Percentiles rank a stretch among this genome's conserved stretches.
Evolutionary conservation across 2,113 vertebrate genomes (phyloP).

Genomic region (Vicugna pacos): DNA sequence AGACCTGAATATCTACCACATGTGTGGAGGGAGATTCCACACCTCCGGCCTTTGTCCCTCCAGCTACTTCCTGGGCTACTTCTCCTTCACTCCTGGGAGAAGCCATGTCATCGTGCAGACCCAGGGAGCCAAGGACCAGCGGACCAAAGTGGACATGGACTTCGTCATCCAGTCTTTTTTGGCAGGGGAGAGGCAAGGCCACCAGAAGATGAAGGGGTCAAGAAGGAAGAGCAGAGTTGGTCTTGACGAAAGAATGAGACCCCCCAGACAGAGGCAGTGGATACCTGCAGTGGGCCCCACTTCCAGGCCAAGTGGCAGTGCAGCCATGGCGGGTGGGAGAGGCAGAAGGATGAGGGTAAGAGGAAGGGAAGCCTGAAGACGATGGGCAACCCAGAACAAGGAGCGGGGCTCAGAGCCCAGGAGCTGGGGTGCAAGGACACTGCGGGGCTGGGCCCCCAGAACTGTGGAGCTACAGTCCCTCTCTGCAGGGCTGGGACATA

Average conservation of each 20-base stretch:
- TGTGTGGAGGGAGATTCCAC: not conserved
- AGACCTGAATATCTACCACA: not conserved
- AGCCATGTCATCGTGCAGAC: not conserved
- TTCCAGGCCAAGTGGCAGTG: not conserved
- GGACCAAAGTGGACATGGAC: slow-evolving; percentile 45
- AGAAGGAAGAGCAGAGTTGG: not conserved
- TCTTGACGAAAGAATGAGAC: not conserved
- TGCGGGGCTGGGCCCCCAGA: not conserved
- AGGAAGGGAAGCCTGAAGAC: not conserved
- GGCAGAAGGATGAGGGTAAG: not conserved
- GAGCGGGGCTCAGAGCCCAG: not conserved
- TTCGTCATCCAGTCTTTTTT: not conserved
- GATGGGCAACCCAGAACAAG: not conserved
- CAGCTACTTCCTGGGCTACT: not conserved
- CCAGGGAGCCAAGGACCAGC: slow-evolving; percentile 15
- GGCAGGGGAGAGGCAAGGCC: not conserved
- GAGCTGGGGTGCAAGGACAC: not conserved
- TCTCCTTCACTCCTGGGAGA: slow-evolving; percentile 21
- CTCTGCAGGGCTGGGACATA: not conserved
- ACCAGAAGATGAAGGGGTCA: not conserved
- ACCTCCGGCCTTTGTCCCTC: not conserved
- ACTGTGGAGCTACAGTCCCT: not conserved
- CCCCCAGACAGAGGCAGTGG: not conserved
- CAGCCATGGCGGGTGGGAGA: not conserved
- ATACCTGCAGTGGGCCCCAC: not conserved